Evolutionary conservation across 2,797 vertebrate genomes (phyloP).

Genomic region (Apodemus agrarius): DNA sequence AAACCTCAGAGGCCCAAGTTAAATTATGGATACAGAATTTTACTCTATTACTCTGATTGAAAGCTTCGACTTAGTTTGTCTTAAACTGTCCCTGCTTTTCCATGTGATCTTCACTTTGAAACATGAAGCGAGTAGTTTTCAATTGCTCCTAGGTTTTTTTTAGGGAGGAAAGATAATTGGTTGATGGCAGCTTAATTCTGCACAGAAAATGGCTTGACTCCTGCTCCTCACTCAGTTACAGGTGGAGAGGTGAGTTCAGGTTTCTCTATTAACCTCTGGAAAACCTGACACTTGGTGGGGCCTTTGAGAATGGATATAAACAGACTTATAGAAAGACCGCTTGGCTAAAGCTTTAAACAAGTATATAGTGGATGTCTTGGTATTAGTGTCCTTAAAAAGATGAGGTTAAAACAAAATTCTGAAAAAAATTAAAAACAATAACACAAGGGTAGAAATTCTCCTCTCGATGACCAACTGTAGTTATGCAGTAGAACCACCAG

Average conservation of each 20-base stretch:
- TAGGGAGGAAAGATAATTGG: not conserved
- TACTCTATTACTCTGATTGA: not conserved
- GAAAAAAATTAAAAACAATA: not conserved
- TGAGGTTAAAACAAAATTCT: conserved; percentile 2
- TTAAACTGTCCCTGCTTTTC: not conserved
- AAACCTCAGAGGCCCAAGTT: not conserved
- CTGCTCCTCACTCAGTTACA: not conserved
- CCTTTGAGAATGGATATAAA: conserved; percentile 36
- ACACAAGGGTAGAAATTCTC: not conserved
- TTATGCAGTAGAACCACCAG: conserved; percentile 77
- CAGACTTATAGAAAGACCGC: not conserved
- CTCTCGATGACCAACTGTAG: not conserved
- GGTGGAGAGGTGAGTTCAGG: not conserved
- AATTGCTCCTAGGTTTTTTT: not conserved
- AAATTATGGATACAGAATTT: not conserved
- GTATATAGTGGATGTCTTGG: not conserved
- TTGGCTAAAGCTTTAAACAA: conserved; percentile 25
- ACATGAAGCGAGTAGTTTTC: not conserved
- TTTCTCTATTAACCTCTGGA: conserved; percentile 10
- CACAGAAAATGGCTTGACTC: not conserved
- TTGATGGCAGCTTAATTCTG: not conserved
- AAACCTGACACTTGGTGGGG: not conserved
- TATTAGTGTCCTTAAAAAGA: not conserved
- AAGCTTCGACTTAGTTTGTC: not conserved
- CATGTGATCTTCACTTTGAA: not conserved